Evolutionary conservation across 2,113 vertebrate species (phyloP), one percentile per base, ranked within the genome.

Genomic region (Okapia johnstoni): DNA sequence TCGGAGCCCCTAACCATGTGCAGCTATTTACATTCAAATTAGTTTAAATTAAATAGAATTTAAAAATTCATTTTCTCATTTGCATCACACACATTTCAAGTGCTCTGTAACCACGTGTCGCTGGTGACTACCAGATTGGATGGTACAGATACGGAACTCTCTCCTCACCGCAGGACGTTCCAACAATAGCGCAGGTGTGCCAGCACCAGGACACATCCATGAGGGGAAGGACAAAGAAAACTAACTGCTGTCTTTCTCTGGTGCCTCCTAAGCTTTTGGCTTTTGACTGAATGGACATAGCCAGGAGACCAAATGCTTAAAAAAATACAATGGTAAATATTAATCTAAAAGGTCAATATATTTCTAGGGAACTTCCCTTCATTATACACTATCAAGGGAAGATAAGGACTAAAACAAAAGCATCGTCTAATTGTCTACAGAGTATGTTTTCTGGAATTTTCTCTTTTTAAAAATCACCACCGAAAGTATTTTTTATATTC

Each of bases 161-260:
- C 26, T 8, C 12, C 2, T 77, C 17, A 40, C 36, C 5, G 1
- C 16, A 50, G 46, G 17, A 84, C 73, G 36, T 73, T 70, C 54
- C 21, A 0, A 0, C 33, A 6, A 60, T 2, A 17, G 1, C 6
- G 3, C 1, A 28, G 26, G 28, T 8, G 16, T 16, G 2, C 66
- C 17, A 54, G 7, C 25, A 66, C 2, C 1, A 4, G 6, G 61
- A 86, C 14, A 79, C 46, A 88, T 63, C 26, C 26, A 33, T 4
- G 15, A 61, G 28, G 84, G 57, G n/a, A 77, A 91, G 33, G 17
- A 40, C 2, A 50, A 36, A 81, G 43, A 70, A 97, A 91, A 88
- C 40, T 21, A 54, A 77, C n/a, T 87, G 40, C 40, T 33, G 26
- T 46, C 11, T 55, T 26, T 58, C 3, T 46, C 25, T 94, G 50